Percentiles rank a stretch among this genome's conserved stretches.
phyloP scores from a whole-genome alignment of 2,888 invertebrate species.

The Amphipoea oculea region DNA sequence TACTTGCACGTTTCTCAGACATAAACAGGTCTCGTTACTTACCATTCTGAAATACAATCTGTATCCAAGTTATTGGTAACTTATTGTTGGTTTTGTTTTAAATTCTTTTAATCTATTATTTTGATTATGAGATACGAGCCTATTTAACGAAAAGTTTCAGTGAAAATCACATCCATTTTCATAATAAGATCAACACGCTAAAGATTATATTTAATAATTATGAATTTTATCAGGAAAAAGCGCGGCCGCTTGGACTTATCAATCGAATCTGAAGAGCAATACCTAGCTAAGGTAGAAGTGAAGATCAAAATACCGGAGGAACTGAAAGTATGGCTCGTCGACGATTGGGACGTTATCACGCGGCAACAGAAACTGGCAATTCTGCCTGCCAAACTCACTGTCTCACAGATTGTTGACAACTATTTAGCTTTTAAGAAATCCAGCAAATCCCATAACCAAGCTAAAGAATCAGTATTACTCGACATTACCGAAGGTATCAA shows the following conservation, averaged over 20 bases:
- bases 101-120: background rate
- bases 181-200: background rate
- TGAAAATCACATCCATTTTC: background rate
- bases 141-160: background rate
- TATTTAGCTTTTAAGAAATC: conserved; percentile 95
- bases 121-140: background rate
- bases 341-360: conserved; percentile 98
- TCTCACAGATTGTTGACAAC: conserved; percentile 96
- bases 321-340: conserved; percentile 97
- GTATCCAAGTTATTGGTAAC: background rate
- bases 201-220: background rate
- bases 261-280: conserved; percentile 97
- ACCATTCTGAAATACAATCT: background rate
- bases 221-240: conserved; percentile 87
- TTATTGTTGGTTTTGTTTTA: background rate
- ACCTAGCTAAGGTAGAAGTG: conserved; percentile 96
- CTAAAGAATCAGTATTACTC: conserved; percentile 92
- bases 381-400: conserved; percentile 95
- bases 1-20: background rate
- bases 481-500: conserved; percentile 95
- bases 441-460: conserved; percentile 94
- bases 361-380: conserved; percentile 96
- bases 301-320: conserved; percentile 98
- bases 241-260: conserved; percentile 93
- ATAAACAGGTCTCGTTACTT: background rate